A percentile compares a stretch with the other conserved stretches of the same genome.
Conservation (phyloP, 2,888 invertebrate species). For the Nephrotoma appendiculata region DNA sequence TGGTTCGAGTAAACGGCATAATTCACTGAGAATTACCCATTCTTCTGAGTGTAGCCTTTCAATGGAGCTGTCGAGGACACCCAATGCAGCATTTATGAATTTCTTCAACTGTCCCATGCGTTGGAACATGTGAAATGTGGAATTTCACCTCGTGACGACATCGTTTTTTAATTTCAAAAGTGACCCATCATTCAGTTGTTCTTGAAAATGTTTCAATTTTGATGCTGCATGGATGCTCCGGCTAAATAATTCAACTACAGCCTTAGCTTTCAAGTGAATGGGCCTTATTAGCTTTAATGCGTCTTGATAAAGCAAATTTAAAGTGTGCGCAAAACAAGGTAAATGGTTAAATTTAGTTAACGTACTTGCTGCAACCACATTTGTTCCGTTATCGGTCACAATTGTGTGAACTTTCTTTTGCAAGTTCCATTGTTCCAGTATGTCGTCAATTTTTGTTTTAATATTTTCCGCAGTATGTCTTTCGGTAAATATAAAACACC, state of each 20-base stretch:
- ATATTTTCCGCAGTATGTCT: neutral
- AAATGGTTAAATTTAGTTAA: neutral
- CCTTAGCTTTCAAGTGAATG: slow-evolving; percentile 14
- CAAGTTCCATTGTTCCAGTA: neutral
- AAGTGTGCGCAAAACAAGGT: too few species aligned
- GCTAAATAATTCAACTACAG: slow-evolving; percentile 16
- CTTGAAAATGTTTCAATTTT: slow-evolving; percentile 16
- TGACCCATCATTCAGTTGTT: slow-evolving; percentile 13
- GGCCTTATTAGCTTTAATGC: neutral
- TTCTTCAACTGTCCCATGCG: slow-evolving; percentile 7
- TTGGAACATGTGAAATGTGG: slow-evolving; percentile 11
- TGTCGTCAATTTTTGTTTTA: neutral
- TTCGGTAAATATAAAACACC: neutral
- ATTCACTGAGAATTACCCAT: slow-evolving; percentile 1
- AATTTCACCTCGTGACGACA: slow-evolving; percentile 18
- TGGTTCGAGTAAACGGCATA: slow-evolving; percentile 7
- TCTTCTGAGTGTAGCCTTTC: neutral
- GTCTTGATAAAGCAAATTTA: neutral
- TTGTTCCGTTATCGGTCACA: neutral
- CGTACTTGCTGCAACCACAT: neutral
- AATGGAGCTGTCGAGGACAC: neutral
- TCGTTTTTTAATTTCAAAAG: slow-evolving; percentile 18
- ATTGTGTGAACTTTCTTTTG: neutral
- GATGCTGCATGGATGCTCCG: slow-evolving; percentile 15
- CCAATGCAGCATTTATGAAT: neutral